A percentile compares a stretch with the other conserved stretches of the same genome.
phyloP scores from a whole-genome alignment of 2,888 invertebrate genomes.

The Mycogona germanica region DNA sequence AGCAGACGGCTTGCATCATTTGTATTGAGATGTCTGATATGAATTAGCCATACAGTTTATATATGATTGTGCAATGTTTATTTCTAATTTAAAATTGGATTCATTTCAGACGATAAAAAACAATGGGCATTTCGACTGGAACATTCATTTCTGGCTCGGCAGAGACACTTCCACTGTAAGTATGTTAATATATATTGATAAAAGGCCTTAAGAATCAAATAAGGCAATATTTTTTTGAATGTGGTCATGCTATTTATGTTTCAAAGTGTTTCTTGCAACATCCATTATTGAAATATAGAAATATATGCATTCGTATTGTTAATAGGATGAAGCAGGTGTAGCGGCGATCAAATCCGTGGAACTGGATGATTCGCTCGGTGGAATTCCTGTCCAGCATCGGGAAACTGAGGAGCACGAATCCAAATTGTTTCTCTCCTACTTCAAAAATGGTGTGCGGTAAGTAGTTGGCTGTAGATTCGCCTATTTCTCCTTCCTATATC shows the following conservation, averaged over 20 bases:
- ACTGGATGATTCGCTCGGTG: conserved; percentile 68
- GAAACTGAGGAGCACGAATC: conserved; percentile 79
- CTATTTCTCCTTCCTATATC: neutral
- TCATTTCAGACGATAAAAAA: conserved; percentile 51
- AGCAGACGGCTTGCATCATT: neutral
- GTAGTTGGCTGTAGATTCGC: neutral
- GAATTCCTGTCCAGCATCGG: conserved; percentile 70
- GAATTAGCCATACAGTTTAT: neutral
- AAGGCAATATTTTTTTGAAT: neutral
- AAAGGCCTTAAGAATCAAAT: neutral
- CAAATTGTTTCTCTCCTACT: conserved; percentile 61
- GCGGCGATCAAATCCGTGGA: conserved; percentile 57
- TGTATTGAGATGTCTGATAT: neutral
- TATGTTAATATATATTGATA: neutral
- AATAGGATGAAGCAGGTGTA: conserved; percentile 42
- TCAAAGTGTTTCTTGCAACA: no score
- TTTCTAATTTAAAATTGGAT: neutral
- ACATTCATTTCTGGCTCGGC: conserved; percentile 82
- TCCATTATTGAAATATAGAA: no score
- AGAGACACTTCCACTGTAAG: conserved; percentile 54
- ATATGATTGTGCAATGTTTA: neutral
- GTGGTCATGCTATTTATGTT: no score
- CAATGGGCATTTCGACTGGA: conserved; percentile 45
- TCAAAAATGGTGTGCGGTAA: conserved; percentile 37
- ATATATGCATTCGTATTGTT: no score